Base-by-base conservation (phyloP, 2,888 invertebrate species). In the Nomada hirtipes region DNA sequence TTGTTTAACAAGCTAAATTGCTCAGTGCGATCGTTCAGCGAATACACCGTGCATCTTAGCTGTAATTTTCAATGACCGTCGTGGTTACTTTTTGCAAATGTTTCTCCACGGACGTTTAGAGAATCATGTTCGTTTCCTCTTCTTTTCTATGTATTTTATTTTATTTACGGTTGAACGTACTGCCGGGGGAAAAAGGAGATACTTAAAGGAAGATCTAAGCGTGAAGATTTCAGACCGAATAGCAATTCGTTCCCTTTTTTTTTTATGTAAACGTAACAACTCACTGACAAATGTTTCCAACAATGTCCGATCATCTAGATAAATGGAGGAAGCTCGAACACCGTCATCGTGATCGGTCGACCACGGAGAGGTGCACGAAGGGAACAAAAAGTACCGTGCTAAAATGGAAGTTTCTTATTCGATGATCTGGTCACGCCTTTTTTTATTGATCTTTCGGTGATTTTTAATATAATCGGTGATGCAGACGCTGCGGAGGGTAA, bases 281-380 rank as follows among this genome's bases (percentile, higher is more conserved):
- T 50, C 71, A 9, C 67, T 76, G 83, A 77, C 76, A 76, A 83
- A 78, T 72, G 82, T 81, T 79, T 81, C 61, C 81, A 81, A 77
- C 76, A 63, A 83, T 77, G 81, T 61, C 65, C 72, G 71, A 76
- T 47, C 26, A 61, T 61, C 72, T 78, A 55, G 74, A 85, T 55
- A 87, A 83, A 87, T 68, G 81, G 80, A 83, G 84, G 85, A 87
- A 83, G 75, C 79, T 70, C 63, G 84, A 76, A 63, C 70, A 65
- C 81, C 82, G 65, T 87, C 86, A 84, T 65, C 82, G 67, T 84
- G 73, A 73, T 85, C 82, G 80, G 63, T 84, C 83, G 83, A 87
- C 84, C 88, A 75, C 87, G 85, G 86, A 76, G 65, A 85, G 78
- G 55, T 44, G 23, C 15, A 3, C 7, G 15, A 59, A 47, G 44